Base-by-base conservation (phyloP, 2,113 vertebrate species). In the Tupaia chinensis region DNA sequence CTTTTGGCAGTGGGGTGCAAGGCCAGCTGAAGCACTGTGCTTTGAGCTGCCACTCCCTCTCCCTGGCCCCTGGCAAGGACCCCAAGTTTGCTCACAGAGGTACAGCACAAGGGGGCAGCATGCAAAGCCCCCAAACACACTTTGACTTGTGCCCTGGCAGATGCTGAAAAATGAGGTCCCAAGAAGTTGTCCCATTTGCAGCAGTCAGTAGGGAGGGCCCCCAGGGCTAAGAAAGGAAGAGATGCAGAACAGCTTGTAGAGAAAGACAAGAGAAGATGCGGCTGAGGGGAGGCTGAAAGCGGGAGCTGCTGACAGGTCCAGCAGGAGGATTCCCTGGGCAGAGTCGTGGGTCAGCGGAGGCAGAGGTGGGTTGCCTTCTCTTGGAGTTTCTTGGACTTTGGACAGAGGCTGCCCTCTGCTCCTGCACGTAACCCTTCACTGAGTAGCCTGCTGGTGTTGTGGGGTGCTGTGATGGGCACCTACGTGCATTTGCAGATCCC, bases 321-420 rank as follows among this genome's bases (percentile, higher is more conserved):
- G 44, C 44, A 44, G 44, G 44, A 44, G 44, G 44, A 44, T 32
- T 5, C 66, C 3, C 0, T 16, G 20, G 61, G 17, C n/a, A 13
- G 58, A 79, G 19, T 29, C 10, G 0, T 0, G 11, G 20, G 6
- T 32, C 12, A 0, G 0, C 17, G 61, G 61, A 13, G 68, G 22
- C 15, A 12, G 11, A 20, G 17, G 20, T 11, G 11, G 23, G 44
- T 15, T 5, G 0, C 9, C 27, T 34, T 84, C 3, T 44, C 12
- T 60, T 1, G 0, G 34, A 29, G 13, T 8, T 54, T 44, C n/a
- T 13, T 61, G 32, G 23, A 9, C 2, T 23, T 19, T 10, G 9
- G 58, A 5, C 61, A 66, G 87, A 19, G 63, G 53, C 14, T 53
- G 16, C 19, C 29, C 1, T 12, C 25, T 19, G 10, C 15, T 9